Evolutionary conservation across 2,113 vertebrate genomes (phyloP).

Genomic region (Entosphenus tridentatus): DNA sequence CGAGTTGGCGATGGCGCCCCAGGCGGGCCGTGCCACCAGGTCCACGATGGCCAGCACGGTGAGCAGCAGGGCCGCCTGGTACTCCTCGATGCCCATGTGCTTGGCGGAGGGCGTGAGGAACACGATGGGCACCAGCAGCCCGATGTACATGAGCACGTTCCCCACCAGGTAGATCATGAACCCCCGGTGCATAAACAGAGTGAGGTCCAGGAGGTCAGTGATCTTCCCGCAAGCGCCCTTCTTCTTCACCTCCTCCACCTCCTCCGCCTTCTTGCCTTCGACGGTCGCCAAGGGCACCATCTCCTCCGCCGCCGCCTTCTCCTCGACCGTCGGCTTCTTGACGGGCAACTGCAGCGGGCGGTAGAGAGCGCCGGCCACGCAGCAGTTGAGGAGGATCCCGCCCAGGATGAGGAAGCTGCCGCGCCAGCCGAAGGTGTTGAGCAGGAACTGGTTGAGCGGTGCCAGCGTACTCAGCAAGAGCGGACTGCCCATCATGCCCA

Average conservation of each 20-base stretch:
- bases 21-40: conserved; percentile 31
- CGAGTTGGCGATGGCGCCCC: conserved; percentile 33
- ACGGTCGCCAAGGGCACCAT: no score
- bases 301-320: no score
- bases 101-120: conserved; percentile 40
- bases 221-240: not conserved
- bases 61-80: conserved; percentile 34
- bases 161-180: conserved; percentile 44
- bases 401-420: conserved; percentile 46
- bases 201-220: conserved; percentile 28
- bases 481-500: conserved; percentile 40
- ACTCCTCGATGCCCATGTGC: conserved; percentile 27
- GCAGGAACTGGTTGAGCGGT: conserved; percentile 34
- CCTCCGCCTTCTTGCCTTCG: no score
- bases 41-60: conserved; percentile 33
- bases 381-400: conserved; percentile 36
- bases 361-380: conserved; percentile 45
- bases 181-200: conserved; percentile 38
- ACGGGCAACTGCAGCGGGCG: conserved; percentile 15
- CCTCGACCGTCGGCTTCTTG: no score
- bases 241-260: no score
- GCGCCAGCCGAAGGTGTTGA: conserved; percentile 38
- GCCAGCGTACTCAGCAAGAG: conserved; percentile 37
- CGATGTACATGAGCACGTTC: conserved; percentile 39
- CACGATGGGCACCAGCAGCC: conserved; percentile 36